A percentile compares a stretch with the other conserved stretches of the same genome.
These are phyloP conservation scores for Oreochromis mossambicus DNA, from an alignment of 2,797 vertebrate species.

Conservation along the genomic window DNA sequence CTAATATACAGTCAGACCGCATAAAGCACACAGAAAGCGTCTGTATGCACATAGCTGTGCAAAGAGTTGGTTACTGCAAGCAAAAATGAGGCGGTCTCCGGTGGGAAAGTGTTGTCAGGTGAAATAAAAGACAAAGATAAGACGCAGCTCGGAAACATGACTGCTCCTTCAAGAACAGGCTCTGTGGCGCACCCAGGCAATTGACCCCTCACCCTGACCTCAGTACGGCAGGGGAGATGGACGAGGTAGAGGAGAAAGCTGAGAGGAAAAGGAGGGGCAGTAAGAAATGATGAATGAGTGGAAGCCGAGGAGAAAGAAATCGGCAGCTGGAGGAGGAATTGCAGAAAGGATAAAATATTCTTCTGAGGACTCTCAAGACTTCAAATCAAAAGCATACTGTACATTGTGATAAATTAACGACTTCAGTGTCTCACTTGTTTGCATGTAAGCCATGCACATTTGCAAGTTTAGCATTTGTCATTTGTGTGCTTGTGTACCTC, in stretches of 20 bases:
- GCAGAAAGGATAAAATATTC: constrained; percentile 9
- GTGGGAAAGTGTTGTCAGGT: constrained; percentile 45
- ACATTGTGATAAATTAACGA: not conserved
- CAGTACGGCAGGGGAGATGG: constrained; percentile 16
- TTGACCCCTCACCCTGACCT: constrained; percentile 61
- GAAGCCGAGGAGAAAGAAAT: not conserved
- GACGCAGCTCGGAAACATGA: constrained; percentile 29
- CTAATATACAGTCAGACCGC: not conserved
- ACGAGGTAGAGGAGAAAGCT: constrained; percentile 12
- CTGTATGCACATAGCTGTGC: not conserved
- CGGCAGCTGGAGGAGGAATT: not conserved
- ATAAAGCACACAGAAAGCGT: not conserved
- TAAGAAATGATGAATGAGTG: constrained; percentile 48
- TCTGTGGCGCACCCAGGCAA: constrained; percentile 35
- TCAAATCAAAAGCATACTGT: not conserved
- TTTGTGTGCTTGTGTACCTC: not conserved
- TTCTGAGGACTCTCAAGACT: not conserved
- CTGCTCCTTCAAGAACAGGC: constrained; percentile 34
- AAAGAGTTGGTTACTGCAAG: not conserved
- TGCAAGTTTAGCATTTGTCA: not conserved
- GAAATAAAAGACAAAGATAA: constrained; percentile 43
- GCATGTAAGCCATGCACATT: not conserved
- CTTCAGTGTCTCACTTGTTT: not conserved
- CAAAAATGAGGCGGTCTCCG: constrained; percentile 11
- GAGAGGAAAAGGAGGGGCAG: constrained; percentile 16